Evolutionary conservation across 2,797 vertebrate species (phyloP).

Genomic region (Euthynnus affinis): DNA sequence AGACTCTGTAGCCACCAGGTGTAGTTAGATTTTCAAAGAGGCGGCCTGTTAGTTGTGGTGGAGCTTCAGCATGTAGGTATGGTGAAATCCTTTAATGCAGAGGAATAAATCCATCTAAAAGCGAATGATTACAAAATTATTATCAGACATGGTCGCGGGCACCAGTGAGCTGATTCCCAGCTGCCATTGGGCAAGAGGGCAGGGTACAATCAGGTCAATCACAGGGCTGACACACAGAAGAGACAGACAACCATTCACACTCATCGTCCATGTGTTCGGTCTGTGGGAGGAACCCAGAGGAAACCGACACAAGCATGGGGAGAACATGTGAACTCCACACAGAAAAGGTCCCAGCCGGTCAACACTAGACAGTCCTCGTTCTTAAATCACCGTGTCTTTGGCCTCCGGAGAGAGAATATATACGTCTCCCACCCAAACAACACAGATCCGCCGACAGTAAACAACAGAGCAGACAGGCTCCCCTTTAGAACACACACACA

Average conservation of each 20-base stretch:
- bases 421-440: conserved; percentile 42
- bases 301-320: neutral
- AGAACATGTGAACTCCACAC: neutral
- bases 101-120: neutral
- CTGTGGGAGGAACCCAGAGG: neutral
- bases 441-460: conserved; percentile 39
- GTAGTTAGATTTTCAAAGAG: neutral
- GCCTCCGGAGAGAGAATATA: conserved; percentile 7
- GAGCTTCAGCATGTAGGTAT: neutral
- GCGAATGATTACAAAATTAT: neutral
- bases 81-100: neutral
- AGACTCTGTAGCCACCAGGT: neutral
- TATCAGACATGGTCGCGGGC: too few relatives aligned
- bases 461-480: conserved; percentile 44
- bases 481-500: conserved; percentile 2
- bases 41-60: neutral
- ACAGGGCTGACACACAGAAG: too few relatives aligned
- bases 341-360: neutral
- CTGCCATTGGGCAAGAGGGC: too few relatives aligned
- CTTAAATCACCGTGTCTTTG: conserved; percentile 26
- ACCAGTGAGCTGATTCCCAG: neutral
- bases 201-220: neutral
- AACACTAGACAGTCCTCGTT: neutral
- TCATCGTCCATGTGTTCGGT: neutral
- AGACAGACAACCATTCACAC: neutral